These are phyloP conservation scores for Paraescarpia echinospica DNA, from an alignment of 1,140 invertebrate genomes.

Conservation along the genomic window DNA sequence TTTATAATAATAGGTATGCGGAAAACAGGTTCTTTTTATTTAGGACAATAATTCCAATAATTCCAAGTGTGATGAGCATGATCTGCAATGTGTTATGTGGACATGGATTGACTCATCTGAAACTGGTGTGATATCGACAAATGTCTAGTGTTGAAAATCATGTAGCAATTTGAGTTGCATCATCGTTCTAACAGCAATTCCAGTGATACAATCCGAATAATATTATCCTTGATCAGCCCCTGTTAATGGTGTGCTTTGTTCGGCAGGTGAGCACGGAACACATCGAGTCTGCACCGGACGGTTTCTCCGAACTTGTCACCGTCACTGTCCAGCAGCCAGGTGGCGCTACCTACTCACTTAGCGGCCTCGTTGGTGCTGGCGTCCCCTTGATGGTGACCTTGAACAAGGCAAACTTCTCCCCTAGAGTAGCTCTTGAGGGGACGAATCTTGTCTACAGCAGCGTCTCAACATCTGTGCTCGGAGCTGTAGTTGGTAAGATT, in stretches of 20 bases:
- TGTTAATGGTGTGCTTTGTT: not conserved
- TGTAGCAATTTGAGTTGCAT: too few species aligned
- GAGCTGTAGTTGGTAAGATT: not conserved
- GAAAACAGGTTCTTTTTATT: too few species aligned
- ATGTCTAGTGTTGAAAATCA: too few species aligned
- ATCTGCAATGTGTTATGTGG: not conserved
- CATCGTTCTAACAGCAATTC: too few species aligned
- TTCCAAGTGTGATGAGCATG: not conserved
- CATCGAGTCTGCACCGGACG: conserved; percentile 20
- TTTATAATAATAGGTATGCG: too few species aligned
- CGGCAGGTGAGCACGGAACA: conserved; percentile 30
- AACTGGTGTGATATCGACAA: too few species aligned
- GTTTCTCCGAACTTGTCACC: conserved; percentile 16
- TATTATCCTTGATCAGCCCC: too few species aligned
- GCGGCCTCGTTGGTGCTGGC: conserved; percentile 33
- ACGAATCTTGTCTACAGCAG: conserved; percentile 28
- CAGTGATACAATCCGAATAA: too few species aligned
- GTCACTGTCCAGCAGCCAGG: conserved; percentile 34
- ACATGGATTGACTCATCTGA: too few species aligned
- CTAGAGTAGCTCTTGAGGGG: not conserved
- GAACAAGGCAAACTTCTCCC: conserved; percentile 25
- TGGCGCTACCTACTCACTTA: conserved; percentile 10
- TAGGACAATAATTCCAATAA: not conserved
- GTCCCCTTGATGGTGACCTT: conserved; percentile 35
- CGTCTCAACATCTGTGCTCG: conserved; percentile 8